Evolutionary conservation across 2,797 vertebrate genomes (phyloP), one percentile per base, ranked within the genome.

Genomic region (Melanogrammus aeglefinus): DNA sequence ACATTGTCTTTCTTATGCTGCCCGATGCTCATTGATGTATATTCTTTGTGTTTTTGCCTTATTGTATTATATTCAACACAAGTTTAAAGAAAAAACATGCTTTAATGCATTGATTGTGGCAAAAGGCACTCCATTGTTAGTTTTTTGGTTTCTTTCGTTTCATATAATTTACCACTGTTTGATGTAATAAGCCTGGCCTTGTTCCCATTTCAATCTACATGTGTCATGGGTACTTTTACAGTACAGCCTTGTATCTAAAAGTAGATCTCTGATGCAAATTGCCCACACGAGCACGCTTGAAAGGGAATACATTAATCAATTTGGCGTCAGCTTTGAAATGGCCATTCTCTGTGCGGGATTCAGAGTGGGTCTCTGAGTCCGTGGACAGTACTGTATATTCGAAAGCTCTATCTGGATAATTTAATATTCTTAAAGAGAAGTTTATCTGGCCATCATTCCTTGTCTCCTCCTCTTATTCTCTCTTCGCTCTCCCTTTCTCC

Each of bases 281-380:
- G 83, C 72, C 80, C 78, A 82, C 84, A 83, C 86, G 84, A 85
- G 78, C 82, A 75, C 73, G 51, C 87, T 88, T 91, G 90, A 93
- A 91, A 92, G 86, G 82, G 91, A 93, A 92, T 90, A 78, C 82
- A 89, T 90, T 84, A 86, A 89, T 91, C 87, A 85, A 78, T 90
- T 91, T 91, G 63, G 82, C 85, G 82, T 74, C 81, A 77, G 83
- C 89, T 91, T 92, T 92, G 88, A 92, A 92, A 90, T 80, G 79
- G 79, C 80, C 76, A 77, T 79, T 89, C 69, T 86, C 80, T 76
- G 72, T 84, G 79, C 88, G 82, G 90, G 87, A 71, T 18, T 88
- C 89, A 79, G 78, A 77, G 16, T 21, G 78, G 75, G 76, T 77
- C 75, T 83, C 76, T 77, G 78, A 71, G 83, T 70, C 10, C 70